Base-by-base conservation (phyloP, 2,113 vertebrate species). In the Dryoscopus gambensis region DNA sequence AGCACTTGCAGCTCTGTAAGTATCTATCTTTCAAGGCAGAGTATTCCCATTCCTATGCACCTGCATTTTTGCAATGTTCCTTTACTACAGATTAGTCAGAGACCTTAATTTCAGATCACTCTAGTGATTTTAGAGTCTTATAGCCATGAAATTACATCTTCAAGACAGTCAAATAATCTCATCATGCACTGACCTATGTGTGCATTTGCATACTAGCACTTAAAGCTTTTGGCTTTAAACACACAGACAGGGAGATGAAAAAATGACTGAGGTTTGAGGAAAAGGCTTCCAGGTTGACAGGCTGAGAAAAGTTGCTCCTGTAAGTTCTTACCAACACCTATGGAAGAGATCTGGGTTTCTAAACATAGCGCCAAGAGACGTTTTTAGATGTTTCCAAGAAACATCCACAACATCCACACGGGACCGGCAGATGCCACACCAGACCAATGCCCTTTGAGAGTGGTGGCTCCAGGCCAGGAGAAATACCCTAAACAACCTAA, bases 301-400 rank as follows among this genome's bases (percentile, higher is more conserved):
- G 11, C 17, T 57, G 37, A n/a, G 23, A 64, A 68, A 67, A 80
- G 6, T 1, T 30, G 1, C 46, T 57, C 40, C 46, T 86, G 74
- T 19, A 74, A 84, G 82, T 52, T 81, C 21, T 67, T 39, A 70
- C 24, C 56, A 74, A 39, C 10, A 33, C 27, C 84, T 59, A 37
- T 0, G 2, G 44, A 85, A 84, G n/a, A 67, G 35, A 65, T 74
- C 37, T 87, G 50, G 15, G 31, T 73, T 92, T 69, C 84, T 63
- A 81, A 87, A 59, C 16, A 55, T 4, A 50, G 35, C 1, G 0
- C 20, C 47, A 79, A 42, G 33, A 4, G 6, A 33, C 0, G 2
- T 70, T 90, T 88, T 90, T 52, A 75, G 46, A 40, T 22, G 11
- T 74, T 60, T 89, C 64, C 65, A 89, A 50, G 33, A 63, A 8